Conservation (phyloP, 1,140 invertebrate genomes). For the Saxidomus purpurata region DNA sequence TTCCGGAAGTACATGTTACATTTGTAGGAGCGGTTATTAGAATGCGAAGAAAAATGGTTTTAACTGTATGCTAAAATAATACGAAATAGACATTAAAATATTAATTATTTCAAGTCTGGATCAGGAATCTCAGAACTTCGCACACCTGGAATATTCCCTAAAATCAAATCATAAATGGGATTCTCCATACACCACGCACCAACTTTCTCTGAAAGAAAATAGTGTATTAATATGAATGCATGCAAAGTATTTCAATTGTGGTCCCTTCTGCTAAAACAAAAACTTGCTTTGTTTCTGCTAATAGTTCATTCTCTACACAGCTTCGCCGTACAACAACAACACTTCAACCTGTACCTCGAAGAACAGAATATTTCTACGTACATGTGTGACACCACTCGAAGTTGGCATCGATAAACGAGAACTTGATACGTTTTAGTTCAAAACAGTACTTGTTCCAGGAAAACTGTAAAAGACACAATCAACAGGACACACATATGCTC, state of each 20-base stretch:
- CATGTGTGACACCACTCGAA: constrained; percentile 13
- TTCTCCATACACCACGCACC: constrained; percentile 67
- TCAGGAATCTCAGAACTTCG: background rate
- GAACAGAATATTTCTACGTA: constrained; percentile 44
- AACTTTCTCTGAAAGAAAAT: constrained; percentile 51
- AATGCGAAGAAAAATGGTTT: too few species aligned
- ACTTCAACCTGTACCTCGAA: constrained; percentile 69
- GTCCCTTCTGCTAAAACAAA: constrained; percentile 67
- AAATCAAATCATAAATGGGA: constrained; percentile 67
- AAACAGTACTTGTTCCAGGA: background rate
- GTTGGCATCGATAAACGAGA: constrained; percentile 38
- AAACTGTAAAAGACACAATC: background rate
- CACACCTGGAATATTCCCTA: constrained; percentile 67
- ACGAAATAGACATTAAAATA: too few species aligned
- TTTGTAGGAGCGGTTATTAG: too few species aligned
- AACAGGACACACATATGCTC: background rate
- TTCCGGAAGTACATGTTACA: too few species aligned
- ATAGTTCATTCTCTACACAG: background rate
- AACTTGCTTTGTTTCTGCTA: constrained; percentile 44
- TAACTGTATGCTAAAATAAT: too few species aligned
- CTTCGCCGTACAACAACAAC: constrained; percentile 52
- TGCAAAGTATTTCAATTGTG: constrained; percentile 50
- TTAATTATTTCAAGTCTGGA: background rate
- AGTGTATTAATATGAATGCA: constrained; percentile 47
- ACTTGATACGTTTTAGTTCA: background rate